Evolutionary conservation across 2,797 vertebrate genomes (phyloP), one percentile per base, ranked within the genome.

Genomic region (Anguilla pacifica): DNA sequence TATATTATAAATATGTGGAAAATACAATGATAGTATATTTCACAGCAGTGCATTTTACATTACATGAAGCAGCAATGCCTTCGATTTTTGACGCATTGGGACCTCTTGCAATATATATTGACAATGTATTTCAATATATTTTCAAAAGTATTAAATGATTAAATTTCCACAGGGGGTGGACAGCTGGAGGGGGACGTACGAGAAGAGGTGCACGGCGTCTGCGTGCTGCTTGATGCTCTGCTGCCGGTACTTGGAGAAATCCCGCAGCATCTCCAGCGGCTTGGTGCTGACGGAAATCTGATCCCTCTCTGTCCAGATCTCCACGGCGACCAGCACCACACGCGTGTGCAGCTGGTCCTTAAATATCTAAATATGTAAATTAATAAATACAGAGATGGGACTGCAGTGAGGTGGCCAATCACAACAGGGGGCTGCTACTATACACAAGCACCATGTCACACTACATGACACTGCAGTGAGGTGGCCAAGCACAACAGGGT

Each of bases 271-370:
- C 90, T 98, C 97, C 92, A 98, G 95, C 0, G 98, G 98, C 93
- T 95, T 96, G 90, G 96, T 96, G 70, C 96, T 96, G 91, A 99
- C 93, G 53, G 97, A 96, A 85, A 99, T 98, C 74, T 95, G 97
- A 92, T 99, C 97, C 91, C 95, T 97, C 90, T 99, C 98, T 0
- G 97, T 98, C 99, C 99, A 99, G 86, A 98, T 98, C 95, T 99
- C 98, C 92, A 99, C 95, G 43, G 97, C 98, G 84, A 99, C 97
- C 17, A 99, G 97, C 89, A 99, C 98, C 88, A 99, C 98, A 11
- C 98, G 97, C 1, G 98, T 99, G 82, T 99, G 97, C 90, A 99
- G 96, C 87, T 99, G 98, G 70, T 99, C 98, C 95, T 98, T 99
- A 96, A 98, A 99, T 94, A 98, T 95, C 99, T 99, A 39, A 39